These are phyloP conservation scores for Epicampocera succincta DNA, from an alignment of 2,888 invertebrate genomes.

Conservation along the genomic window DNA sequence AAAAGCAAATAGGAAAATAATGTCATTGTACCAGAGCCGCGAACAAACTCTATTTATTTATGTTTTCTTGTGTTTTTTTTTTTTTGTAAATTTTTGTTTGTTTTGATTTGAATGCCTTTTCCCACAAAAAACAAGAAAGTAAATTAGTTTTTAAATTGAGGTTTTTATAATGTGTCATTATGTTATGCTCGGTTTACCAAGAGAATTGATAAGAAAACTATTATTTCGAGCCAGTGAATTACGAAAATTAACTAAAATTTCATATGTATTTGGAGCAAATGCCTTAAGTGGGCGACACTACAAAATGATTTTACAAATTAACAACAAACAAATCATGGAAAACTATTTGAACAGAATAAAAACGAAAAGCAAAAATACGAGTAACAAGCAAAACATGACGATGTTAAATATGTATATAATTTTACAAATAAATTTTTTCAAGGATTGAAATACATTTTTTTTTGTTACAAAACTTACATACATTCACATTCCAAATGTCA, in stretches of 20 bases:
- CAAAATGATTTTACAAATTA: slow-evolving; percentile 49
- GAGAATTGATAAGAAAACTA: slow-evolving; percentile 54
- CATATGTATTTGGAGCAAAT: slow-evolving; percentile 59
- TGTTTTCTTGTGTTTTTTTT: not conserved
- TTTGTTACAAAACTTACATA: no score
- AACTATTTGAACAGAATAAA: slow-evolving; percentile 2
- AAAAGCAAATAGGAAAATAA: no score
- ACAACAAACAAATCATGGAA: slow-evolving; percentile 36
- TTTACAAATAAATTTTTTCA: no score
- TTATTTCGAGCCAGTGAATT: slow-evolving; percentile 27
- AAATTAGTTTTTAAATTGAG: slow-evolving; percentile 30
- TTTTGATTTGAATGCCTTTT: slow-evolving; percentile 6
- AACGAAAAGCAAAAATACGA: not conserved
- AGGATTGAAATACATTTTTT: slow-evolving; percentile 10
- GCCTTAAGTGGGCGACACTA: slow-evolving; percentile 21
- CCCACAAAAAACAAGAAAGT: slow-evolving; percentile 36
- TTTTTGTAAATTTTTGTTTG: not conserved
- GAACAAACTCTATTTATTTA: no score
- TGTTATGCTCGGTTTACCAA: slow-evolving; percentile 58
- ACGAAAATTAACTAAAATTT: slow-evolving; percentile 47
- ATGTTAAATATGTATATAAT: not conserved
- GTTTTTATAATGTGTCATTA: slow-evolving; percentile 35
- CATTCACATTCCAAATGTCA: no score
- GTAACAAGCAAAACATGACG: not conserved
- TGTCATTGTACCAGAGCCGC: no score